Evolutionary conservation across 2,113 vertebrate genomes (phyloP).

Genomic region (Sterrhoptilus dennistouni): DNA sequence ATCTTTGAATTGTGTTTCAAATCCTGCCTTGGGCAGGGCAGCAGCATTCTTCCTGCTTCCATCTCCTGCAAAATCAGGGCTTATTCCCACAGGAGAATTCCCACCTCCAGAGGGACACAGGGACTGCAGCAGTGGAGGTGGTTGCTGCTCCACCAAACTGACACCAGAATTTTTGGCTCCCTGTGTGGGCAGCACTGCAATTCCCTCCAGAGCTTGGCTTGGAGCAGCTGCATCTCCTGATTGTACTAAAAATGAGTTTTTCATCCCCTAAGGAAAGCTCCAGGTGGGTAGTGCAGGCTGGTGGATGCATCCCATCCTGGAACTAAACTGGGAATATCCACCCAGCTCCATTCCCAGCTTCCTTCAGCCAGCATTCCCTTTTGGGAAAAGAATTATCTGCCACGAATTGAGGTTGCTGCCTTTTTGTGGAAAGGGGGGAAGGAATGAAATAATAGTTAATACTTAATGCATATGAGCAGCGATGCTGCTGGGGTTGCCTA

Average conservation of each 20-base stretch:
- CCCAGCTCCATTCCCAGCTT: neutral
- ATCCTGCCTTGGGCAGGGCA: neutral
- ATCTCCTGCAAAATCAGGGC: neutral
- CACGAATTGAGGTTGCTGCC: neutral
- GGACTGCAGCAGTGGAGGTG: neutral
- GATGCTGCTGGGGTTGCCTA: constrained; percentile 56
- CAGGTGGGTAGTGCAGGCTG: neutral
- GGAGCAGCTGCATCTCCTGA: neutral
- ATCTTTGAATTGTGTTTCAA: neutral
- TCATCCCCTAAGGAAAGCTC: neutral
- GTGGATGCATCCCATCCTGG: neutral
- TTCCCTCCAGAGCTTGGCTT: neutral
- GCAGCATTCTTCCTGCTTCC: neutral
- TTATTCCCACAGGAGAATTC: neutral
- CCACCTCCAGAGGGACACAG: neutral
- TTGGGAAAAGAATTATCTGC: neutral
- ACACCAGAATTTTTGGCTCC: neutral
- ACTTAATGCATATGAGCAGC: constrained; percentile 38
- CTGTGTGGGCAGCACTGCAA: neutral
- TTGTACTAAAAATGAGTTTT: neutral
- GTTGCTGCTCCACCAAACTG: neutral
- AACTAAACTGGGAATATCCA: neutral
- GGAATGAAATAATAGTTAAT: constrained; percentile 29
- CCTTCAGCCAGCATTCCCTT: neutral
- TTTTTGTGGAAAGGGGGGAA: neutral